A percentile compares a stretch with the other conserved stretches of the same genome.
phyloP scores from a whole-genome alignment of 2,888 invertebrate species.

The Eristalis arbustorum region DNA sequence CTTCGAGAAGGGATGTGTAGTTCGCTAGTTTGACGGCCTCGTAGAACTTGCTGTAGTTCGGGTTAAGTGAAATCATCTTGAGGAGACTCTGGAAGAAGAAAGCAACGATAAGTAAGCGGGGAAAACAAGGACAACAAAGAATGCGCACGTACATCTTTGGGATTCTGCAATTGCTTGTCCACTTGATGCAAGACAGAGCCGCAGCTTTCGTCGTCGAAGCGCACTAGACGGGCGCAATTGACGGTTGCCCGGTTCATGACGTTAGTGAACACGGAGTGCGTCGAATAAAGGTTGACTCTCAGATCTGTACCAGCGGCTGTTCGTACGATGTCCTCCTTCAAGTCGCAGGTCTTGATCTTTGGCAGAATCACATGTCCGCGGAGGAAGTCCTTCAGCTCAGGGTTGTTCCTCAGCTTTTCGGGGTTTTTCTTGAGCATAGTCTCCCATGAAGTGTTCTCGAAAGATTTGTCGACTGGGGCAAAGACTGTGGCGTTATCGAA shows the following conservation, averaged over 20 bases:
- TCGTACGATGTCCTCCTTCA: slow-evolving; percentile 82
- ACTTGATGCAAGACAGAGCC: slow-evolving; percentile 86
- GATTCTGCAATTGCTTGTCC: slow-evolving; percentile 82
- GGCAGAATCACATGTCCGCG: slow-evolving; percentile 84
- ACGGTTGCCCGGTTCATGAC: slow-evolving; percentile 84
- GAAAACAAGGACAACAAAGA: background rate
- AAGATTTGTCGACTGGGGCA: slow-evolving; percentile 84
- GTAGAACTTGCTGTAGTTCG: slow-evolving; percentile 79
- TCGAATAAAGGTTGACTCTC: slow-evolving; percentile 83
- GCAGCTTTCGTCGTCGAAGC: slow-evolving; percentile 84
- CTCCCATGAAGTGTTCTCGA: slow-evolving; percentile 80
- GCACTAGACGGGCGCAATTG: slow-evolving; percentile 85
- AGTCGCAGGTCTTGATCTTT: slow-evolving; percentile 82
- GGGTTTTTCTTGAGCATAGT: slow-evolving; percentile 77
- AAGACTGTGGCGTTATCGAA: slow-evolving; percentile 84
- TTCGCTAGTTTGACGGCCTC: slow-evolving; percentile 77
- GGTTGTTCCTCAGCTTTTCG: slow-evolving; percentile 76
- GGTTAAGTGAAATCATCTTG: slow-evolving; percentile 76
- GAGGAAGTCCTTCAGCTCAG: slow-evolving; percentile 83
- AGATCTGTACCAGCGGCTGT: slow-evolving; percentile 81
- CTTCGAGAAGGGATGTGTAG: slow-evolving; percentile 76
- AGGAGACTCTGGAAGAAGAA: slow-evolving; percentile 74
- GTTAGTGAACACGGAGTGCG: slow-evolving; percentile 82
- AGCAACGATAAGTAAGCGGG: background rate
- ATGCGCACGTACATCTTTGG: slow-evolving; percentile 75